A percentile compares a stretch with the other conserved stretches of the same genome.
Evolutionary conservation across 2,888 invertebrate species (phyloP).

Genomic region (Perizoma flavofasciatum): DNA sequence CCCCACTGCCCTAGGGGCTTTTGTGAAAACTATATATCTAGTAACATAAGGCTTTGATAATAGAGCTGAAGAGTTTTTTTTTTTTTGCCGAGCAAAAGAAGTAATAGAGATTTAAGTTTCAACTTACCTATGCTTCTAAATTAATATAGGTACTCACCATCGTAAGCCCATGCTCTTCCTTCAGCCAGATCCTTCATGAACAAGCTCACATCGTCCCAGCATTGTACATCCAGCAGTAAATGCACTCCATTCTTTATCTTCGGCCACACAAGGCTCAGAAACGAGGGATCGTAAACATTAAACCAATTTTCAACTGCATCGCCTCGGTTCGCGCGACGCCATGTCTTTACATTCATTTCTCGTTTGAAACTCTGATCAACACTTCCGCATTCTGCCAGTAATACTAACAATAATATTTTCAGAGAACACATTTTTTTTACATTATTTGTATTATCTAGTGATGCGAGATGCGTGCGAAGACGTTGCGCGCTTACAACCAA

Average conservation of each 20-base stretch:
- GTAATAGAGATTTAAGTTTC: too few species aligned
- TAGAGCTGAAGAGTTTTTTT: too few species aligned
- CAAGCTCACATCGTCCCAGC: conserved; percentile 72
- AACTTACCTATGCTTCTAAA: background rate
- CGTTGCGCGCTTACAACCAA: conserved; percentile 19
- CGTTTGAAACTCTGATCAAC: conserved; percentile 49
- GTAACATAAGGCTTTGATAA: too few species aligned
- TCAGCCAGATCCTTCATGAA: conserved; percentile 70
- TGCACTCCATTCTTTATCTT: conserved; percentile 69
- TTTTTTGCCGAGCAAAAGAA: too few species aligned
- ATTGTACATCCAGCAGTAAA: conserved; percentile 63
- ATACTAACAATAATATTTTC: conserved; percentile 38
- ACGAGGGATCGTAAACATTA: conserved; percentile 73
- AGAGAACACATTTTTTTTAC: conserved; percentile 45
- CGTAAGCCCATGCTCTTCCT: conserved; percentile 79
- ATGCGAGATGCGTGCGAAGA: conserved; percentile 28
- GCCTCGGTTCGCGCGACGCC: conserved; percentile 48
- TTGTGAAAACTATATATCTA: too few species aligned
- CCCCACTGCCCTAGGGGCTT: too few species aligned
- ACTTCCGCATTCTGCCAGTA: conserved; percentile 39
- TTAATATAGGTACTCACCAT: conserved; percentile 62
- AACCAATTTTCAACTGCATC: conserved; percentile 71
- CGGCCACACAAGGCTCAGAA: conserved; percentile 75
- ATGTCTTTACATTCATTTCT: conserved; percentile 44
- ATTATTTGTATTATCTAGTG: conserved; percentile 36